A percentile compares a stretch with the other conserved stretches of the same genome.
phyloP scores from a whole-genome alignment of 2,797 vertebrate genomes.

The Microcaecilia unicolor region DNA sequence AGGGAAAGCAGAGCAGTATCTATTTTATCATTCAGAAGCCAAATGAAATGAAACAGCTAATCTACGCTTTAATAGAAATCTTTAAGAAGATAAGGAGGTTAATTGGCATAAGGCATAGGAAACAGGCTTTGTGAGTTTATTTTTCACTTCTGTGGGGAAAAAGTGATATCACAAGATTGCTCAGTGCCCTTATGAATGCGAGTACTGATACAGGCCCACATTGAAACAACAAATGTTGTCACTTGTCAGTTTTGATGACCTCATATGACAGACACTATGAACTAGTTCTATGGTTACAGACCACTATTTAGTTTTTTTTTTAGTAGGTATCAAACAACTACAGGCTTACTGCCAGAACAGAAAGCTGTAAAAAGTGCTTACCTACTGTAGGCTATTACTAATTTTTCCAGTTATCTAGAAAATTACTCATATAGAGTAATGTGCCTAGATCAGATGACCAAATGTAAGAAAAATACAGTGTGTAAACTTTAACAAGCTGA shows the following conservation, averaged over 20 bases:
- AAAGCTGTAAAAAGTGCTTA: slow-evolving; percentile 47
- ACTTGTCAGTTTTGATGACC: slow-evolving; percentile 38
- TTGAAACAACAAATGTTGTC: slow-evolving; percentile 7
- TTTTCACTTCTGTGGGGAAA: slow-evolving; percentile 21
- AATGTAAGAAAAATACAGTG: too few relatives aligned
- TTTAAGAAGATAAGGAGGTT: too few relatives aligned
- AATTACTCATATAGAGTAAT: slow-evolving; percentile 43
- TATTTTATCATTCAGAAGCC: too few relatives aligned
- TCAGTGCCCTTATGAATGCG: slow-evolving; percentile 43
- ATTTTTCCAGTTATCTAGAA: slow-evolving; percentile 45
- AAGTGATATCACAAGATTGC: slow-evolving; percentile 40
- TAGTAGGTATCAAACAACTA: slow-evolving; percentile 36
- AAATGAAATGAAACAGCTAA: too few relatives aligned
- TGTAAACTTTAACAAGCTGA: too few relatives aligned
- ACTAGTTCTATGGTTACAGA: slow-evolving; percentile 39
- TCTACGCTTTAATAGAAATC: too few relatives aligned
- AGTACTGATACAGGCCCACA: slow-evolving; percentile 29
- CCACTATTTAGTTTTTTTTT: slow-evolving; percentile 41
- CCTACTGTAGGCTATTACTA: slow-evolving; percentile 51
- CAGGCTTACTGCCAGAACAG: slow-evolving; percentile 33
- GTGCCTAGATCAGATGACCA: slow-evolving; percentile 24
- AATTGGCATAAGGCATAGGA: slow-evolving; percentile 27
- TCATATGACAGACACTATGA: slow-evolving; percentile 43
- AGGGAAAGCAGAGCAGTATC: too few relatives aligned
- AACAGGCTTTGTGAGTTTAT: slow-evolving; percentile 27